phyloP scores from a whole-genome alignment of 2,113 vertebrate species.

The Gnathonemus echidnorhynchus region DNA sequence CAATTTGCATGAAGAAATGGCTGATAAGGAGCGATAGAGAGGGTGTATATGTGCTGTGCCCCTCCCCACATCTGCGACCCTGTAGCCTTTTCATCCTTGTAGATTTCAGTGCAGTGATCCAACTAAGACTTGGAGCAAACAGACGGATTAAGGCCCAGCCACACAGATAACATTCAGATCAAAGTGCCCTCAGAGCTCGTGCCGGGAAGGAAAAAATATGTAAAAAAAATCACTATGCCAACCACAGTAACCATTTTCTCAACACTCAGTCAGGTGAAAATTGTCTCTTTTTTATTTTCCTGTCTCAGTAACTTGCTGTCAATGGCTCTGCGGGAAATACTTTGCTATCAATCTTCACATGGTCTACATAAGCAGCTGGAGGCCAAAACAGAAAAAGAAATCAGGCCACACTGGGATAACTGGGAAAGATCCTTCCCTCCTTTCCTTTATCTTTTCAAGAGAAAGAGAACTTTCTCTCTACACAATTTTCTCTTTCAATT shows the following conservation, averaged over 20 bases:
- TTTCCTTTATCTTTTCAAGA: not conserved
- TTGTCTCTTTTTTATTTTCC: constrained; percentile 51
- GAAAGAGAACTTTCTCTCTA: not conserved
- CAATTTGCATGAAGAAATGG: not conserved
- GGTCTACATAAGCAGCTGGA: constrained; percentile 34
- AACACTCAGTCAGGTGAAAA: constrained; percentile 48
- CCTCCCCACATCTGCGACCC: constrained; percentile 40
- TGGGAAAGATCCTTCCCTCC: constrained; percentile 33
- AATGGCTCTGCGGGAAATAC: constrained; percentile 47
- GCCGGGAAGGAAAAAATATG: constrained; percentile 25
- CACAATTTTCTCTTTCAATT: not conserved
- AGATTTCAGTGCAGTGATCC: constrained; percentile 62
- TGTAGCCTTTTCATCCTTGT: constrained; percentile 46
- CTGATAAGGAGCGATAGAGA: not conserved
- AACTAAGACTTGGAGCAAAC: constrained; percentile 67
- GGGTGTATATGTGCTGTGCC: not conserved
- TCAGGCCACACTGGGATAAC: constrained; percentile 22
- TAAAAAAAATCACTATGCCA: not conserved
- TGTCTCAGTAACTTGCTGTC: constrained; percentile 46
- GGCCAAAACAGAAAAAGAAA: constrained; percentile 37
- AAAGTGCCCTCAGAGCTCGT: constrained; percentile 50
- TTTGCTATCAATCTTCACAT: constrained; percentile 45
- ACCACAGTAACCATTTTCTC: constrained; percentile 47
- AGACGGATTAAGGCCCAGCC: constrained; percentile 63
- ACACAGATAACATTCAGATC: constrained; percentile 65